Conservation (phyloP, 2,797 vertebrate genomes). For the Acrossocheilus fasciatus region DNA sequence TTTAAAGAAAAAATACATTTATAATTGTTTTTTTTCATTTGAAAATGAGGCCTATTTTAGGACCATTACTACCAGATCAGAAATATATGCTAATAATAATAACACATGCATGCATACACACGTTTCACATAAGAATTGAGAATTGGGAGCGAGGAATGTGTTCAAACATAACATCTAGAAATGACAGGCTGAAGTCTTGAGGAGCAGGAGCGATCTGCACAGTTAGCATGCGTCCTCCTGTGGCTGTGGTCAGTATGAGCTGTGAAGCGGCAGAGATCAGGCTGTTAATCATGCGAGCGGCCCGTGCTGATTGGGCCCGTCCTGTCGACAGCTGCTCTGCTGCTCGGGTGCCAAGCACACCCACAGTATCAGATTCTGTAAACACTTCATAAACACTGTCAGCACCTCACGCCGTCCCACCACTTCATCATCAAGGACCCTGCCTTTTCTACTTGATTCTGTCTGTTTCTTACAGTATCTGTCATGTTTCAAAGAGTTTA, state of each 20-base stretch:
- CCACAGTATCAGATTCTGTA: conserved; percentile 67
- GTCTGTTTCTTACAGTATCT: background rate
- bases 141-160: background rate
- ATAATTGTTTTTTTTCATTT: background rate
- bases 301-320: background rate
- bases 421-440: background rate
- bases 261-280: background rate
- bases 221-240: conserved; percentile 45
- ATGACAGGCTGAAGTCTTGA: background rate
- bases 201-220: background rate
- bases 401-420: conserved; percentile 51
- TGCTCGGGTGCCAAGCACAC: conserved; percentile 52
- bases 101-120: background rate
- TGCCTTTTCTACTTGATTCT: background rate
- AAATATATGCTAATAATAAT: background rate
- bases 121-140: background rate
- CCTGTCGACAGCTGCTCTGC: conserved; percentile 63
- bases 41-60: background rate
- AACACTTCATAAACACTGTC: conserved; percentile 73
- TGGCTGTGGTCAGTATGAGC: conserved; percentile 32
- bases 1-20: background rate
- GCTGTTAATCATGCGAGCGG: conserved; percentile 33
- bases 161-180: background rate
- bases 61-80: background rate
- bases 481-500: background rate